These are phyloP conservation scores for Asobara japonica DNA, from an alignment of 1,140 invertebrate species.

Conservation along the genomic window DNA sequence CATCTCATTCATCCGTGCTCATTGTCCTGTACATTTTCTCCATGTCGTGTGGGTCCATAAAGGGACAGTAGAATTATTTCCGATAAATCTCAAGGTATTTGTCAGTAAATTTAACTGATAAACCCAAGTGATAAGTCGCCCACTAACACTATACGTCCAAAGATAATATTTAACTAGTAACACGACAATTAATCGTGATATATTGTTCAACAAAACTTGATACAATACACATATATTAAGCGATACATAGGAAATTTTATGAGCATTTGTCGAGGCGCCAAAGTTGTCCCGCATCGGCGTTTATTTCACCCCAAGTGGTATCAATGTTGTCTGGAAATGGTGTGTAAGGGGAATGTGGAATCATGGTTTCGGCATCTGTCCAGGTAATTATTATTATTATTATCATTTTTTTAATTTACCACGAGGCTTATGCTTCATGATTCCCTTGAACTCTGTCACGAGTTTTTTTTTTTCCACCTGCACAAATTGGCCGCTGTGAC, in stretches of 20 bases:
- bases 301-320: conserved; percentile 64
- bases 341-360: conserved; percentile 93
- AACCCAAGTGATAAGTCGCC: background rate
- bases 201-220: background rate
- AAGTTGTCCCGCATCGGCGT: conserved; percentile 54
- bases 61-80: background rate
- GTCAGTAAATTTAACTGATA: background rate
- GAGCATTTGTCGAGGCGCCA: conserved; percentile 13
- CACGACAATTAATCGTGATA: background rate
- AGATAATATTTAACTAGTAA: background rate
- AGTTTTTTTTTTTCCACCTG: too few relatives aligned
- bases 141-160: background rate
- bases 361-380: conserved; percentile 92
- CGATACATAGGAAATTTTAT: background rate
- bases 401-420: too few relatives aligned
- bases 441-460: too few relatives aligned
- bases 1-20: background rate
- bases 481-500: too few relatives aligned
- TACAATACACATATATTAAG: background rate
- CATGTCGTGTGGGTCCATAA: background rate
- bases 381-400: conserved; percentile 60
- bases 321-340: conserved; percentile 84
- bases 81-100: background rate
- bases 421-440: too few relatives aligned
- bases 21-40: conserved; percentile 3